Evolutionary conservation across 2,888 invertebrate genomes (phyloP), one percentile per base, ranked within the genome.

Genomic region (Epinotia ramella): DNA sequence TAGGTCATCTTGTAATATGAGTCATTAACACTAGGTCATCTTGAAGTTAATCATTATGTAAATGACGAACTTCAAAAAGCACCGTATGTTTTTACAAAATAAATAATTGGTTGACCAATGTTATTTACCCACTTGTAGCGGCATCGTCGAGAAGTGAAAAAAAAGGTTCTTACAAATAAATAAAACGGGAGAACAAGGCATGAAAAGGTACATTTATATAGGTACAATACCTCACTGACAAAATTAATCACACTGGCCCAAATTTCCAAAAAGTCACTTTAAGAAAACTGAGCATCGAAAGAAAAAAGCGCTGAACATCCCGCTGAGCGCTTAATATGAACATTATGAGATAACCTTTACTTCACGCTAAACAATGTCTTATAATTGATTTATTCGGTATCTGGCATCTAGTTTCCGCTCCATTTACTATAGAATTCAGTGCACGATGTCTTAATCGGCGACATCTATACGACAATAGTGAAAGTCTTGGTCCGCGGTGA

Each of bases 371-470:
- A 64, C 75, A 71, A 66, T 67, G 75, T 76, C 77, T 73, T 63
- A 80, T 82, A 78, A 82, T 80, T 78, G 78, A 82, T 77, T 81
- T 79, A 80, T 78, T 72, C 78, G 69, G 77, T 73, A 76, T 79
- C 76, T 76, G 75, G 79, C 78, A 77, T 77, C 74, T 67, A 57
- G 73, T 82, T 86, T 84, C 84, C 85, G 87, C 85, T 87, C 86
- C 82, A 86, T 72, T 87, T 88, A 77, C 79, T 83, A 86, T 84
- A 81, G 80, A 82, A 89, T 88, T 87, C 87, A 85, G 80, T 82
- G 81, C 87, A 85, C 88, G 85, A 82, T 77, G 81, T 80, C 82
- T 83, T 78, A 84, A 86, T 85, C 87, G 82, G 75, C 72, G 77
- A 77, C 78, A 72, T 76, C 76, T 76, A 62, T 62, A 68, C 73